Evolutionary conservation across 1,140 invertebrate species (phyloP), one percentile per base, ranked within the genome.

Genomic region (Drosophila ficusphila): DNA sequence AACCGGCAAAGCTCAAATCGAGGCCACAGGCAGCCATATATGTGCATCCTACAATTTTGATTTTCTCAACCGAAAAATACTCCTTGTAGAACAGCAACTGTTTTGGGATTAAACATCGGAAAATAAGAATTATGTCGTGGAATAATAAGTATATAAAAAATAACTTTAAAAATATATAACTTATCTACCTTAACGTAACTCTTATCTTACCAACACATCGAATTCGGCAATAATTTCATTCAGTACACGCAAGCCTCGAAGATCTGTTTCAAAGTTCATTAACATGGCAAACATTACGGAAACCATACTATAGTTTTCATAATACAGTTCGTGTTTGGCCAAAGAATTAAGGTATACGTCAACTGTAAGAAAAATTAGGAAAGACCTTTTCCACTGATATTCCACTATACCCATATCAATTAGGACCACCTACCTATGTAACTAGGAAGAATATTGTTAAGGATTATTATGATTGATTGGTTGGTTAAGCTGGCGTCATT

Each of bases 11-110:
- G 6, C 12, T 44, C 0, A 86, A 0, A 76, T 97, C 95, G 19
- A 98, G 92, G 1, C 97, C 97, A 90, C 97, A 97, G 0, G 97
- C 97, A 5, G 97, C 97, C 97, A 98, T 98, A 83, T 98, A 98
- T 0, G 97, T 98, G 91, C 96, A 97, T 23, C 97, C 95, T 29
- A 97, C 97, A 38, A 98, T 95, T 93, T 99, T 99, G 8, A 99
- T 98, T 92, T 97, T 98, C 82, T 97, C 97, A n/a, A 86, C 82
- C n/a, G 57, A 16, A n/a, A 44, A 82, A 18, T 58, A 53, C 4
- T 65, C 49, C 18, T 34, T 74, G 27, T 86, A 86, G 34, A 57
- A 38, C 2, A 39, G 8, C 16, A 75, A 27, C 72, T 75, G 5
- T 4, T n/a, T 8, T 3, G 1, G 7, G 12, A 4, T 34, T 29